Conservation (phyloP, 2,888 invertebrate genomes). For the Protophormia terraenovae region DNA sequence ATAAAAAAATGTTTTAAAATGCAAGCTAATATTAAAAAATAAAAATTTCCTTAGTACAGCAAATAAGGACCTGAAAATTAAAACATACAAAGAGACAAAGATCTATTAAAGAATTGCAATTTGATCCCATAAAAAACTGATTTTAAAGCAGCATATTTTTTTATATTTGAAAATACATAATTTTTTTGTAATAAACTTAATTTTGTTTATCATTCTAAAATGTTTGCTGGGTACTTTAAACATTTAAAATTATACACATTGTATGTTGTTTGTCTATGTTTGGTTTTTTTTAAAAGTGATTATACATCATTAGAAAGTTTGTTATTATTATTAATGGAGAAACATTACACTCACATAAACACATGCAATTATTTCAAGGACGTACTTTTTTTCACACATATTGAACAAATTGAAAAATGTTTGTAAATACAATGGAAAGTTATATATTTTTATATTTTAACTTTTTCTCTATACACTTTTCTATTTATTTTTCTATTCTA, state of each 20-base stretch:
- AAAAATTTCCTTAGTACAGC: too few relatives aligned
- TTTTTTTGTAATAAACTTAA: neutral
- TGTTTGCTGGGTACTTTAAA: neutral
- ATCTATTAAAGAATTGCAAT: too few relatives aligned
- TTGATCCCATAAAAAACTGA: too few relatives aligned
- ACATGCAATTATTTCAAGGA: conserved; percentile 18
- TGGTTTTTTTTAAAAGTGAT: neutral
- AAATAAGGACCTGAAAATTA: too few relatives aligned
- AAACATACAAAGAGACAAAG: conserved; percentile 11
- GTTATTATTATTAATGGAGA: neutral
- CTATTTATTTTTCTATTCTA: neutral
- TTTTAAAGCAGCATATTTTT: too few relatives aligned
- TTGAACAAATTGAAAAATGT: neutral
- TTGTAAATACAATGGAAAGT: neutral
- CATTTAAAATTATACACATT: neutral
- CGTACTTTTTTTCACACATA: neutral
- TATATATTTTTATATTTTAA: neutral
- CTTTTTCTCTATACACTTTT: neutral
- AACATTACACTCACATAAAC: neutral
- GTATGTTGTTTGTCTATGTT: neutral
- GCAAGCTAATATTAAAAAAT: conserved; percentile 18
- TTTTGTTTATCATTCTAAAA: neutral
- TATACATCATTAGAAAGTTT: neutral
- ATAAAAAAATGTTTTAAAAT: conserved; percentile 11
- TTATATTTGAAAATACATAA: too few relatives aligned